These are phyloP conservation scores for Bombus waltoni DNA, from an alignment of 1,140 invertebrate species.

Conservation along the genomic window DNA sequence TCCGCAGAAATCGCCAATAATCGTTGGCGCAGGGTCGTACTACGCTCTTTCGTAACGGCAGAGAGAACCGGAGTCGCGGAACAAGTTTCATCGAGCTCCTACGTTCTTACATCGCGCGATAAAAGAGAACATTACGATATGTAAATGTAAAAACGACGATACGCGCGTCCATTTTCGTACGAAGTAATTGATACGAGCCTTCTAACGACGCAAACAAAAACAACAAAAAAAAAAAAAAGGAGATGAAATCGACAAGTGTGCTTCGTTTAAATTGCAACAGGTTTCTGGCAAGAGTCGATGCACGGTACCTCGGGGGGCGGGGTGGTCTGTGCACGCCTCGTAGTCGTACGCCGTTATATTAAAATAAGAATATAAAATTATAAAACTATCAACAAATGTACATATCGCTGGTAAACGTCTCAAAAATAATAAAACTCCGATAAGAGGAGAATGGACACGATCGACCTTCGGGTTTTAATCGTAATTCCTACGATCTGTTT, in stretches of 20 bases:
- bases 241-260: constrained; percentile 1
- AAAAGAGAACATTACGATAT: not conserved
- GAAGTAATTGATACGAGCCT: constrained; percentile 25
- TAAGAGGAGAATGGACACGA: not conserved
- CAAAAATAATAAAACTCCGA: constrained; percentile 36
- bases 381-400: constrained; percentile 82
- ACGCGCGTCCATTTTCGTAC: not conserved
- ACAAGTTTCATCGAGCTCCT: not conserved
- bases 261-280: constrained; percentile 14
- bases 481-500: no score
- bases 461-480: constrained; percentile 38
- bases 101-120: not conserved
- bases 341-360: constrained; percentile 58
- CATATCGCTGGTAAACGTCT: constrained; percentile 63
- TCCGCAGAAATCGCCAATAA: not conserved
- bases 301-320: not conserved
- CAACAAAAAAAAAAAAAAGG: no score
- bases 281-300: constrained; percentile 28
- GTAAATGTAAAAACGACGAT: not conserved
- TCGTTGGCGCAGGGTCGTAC: no score
- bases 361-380: constrained; percentile 76
- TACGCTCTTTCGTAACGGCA: not conserved
- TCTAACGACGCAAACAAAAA: not conserved
- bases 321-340: not conserved
- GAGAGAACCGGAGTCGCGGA: not conserved